These are phyloP conservation scores for Nephrotoma flavescens DNA, from an alignment of 2,888 invertebrate genomes.

Conservation along the genomic window DNA sequence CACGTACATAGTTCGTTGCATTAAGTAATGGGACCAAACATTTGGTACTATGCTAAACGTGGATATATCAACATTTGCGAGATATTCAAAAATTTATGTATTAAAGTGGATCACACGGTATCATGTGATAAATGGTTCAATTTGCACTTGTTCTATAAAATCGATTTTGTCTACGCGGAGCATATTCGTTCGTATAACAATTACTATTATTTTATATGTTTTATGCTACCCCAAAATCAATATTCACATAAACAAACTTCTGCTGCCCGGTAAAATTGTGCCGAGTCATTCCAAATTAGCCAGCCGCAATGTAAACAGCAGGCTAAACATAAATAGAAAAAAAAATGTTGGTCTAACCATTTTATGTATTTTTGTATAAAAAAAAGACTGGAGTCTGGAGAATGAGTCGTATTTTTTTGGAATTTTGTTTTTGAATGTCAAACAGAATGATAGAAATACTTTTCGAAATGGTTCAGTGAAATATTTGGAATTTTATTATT, in stretches of 20 bases:
- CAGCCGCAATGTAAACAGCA: too few relatives aligned
- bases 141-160: neutral
- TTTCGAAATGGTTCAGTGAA: too few relatives aligned
- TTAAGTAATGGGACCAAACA: neutral
- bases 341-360: too few relatives aligned
- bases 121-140: neutral
- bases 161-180: neutral
- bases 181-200: neutral
- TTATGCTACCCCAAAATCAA: neutral
- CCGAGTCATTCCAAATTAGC: too few relatives aligned
- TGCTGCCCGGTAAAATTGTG: too few relatives aligned
- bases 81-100: neutral
- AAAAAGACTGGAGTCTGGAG: too few relatives aligned
- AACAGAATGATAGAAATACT: too few relatives aligned
- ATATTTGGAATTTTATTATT: too few relatives aligned
- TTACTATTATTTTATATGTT: neutral
- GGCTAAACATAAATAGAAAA: too few relatives aligned
- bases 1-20: neutral
- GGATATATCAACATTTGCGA: neutral
- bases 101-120: neutral
- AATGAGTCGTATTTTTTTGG: too few relatives aligned
- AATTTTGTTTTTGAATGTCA: too few relatives aligned
- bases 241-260: neutral
- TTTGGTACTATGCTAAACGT: neutral
- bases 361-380: too few relatives aligned